These are phyloP conservation scores for Labeo catla DNA, from an alignment of 2,113 vertebrate species.

Conservation along the genomic window DNA sequence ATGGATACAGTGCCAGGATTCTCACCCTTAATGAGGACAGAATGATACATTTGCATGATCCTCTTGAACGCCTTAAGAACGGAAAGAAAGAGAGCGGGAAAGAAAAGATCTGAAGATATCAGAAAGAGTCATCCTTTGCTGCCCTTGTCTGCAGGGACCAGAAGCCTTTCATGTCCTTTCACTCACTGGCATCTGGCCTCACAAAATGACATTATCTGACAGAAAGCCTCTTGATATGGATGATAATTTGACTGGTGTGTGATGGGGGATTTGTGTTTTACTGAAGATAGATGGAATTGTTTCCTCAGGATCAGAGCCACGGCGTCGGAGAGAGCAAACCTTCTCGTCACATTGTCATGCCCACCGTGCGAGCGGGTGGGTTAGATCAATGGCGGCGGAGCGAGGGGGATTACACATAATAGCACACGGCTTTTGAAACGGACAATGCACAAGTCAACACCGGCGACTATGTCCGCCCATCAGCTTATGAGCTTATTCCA, in stretches of 20 bases:
- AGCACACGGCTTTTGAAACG: constrained; percentile 54
- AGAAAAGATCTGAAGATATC: constrained; percentile 31
- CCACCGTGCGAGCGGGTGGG: constrained; percentile 41
- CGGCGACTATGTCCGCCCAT: constrained; percentile 42
- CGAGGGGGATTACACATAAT: constrained; percentile 60
- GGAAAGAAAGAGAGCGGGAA: constrained; percentile 4
- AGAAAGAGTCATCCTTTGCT: constrained; percentile 48
- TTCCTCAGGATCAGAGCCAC: constrained; percentile 50
- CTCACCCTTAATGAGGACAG: constrained; percentile 48
- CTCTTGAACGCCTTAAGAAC: constrained; percentile 42
- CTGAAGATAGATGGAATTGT: constrained; percentile 57
- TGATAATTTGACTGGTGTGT: constrained; percentile 57
- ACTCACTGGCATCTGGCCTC: constrained; percentile 31
- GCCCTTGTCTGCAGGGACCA: constrained; percentile 38
- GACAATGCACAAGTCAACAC: constrained; percentile 55
- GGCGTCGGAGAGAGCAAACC: constrained; percentile 24
- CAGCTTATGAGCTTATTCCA: constrained; percentile 58
- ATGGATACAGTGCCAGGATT: constrained; percentile 6
- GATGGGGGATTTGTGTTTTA: constrained; percentile 55
- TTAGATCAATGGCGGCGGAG: constrained; percentile 50
- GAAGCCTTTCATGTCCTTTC: constrained; percentile 51
- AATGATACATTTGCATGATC: constrained; percentile 51
- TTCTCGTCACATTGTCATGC: constrained; percentile 47
- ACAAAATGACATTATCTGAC: constrained; percentile 58
- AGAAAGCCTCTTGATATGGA: constrained; percentile 58